Conservation (phyloP, 2,797 vertebrate species). For the Emys orbicularis region DNA sequence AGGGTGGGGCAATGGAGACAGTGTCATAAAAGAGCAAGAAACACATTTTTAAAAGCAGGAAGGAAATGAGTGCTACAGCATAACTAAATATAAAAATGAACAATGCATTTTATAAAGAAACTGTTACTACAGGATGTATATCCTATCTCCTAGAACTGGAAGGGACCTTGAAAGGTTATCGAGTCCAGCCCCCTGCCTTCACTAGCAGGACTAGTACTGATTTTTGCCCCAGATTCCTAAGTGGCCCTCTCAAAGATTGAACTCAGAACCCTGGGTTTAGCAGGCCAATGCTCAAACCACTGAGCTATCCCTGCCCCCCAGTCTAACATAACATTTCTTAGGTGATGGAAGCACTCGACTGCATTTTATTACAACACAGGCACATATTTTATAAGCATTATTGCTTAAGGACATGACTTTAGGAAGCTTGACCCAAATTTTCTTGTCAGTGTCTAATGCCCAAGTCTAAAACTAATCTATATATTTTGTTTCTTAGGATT, state of each 20-base stretch:
- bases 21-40: neutral
- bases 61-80: neutral
- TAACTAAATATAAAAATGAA: neutral
- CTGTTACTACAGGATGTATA: neutral
- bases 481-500: neutral
- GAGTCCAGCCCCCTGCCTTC: too few relatives aligned
- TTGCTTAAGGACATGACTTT: rapidly evolving
- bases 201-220: too few relatives aligned
- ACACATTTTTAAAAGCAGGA: neutral
- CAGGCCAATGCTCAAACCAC: too few relatives aligned
- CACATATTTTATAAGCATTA: neutral
- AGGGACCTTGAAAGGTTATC: too few relatives aligned
- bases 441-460: neutral
- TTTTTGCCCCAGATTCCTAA: too few relatives aligned
- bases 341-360: neutral
- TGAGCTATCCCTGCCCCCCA: too few relatives aligned
- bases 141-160: neutral
- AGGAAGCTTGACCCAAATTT: neutral
- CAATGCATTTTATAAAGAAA: neutral
- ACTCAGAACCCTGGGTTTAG: too few relatives aligned
- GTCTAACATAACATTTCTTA: neutral
- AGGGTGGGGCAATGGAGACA: neutral
- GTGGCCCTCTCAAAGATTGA: too few relatives aligned
- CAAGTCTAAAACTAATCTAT: neutral
- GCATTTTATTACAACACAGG: neutral